Percentiles rank a stretch among this genome's conserved stretches.
phyloP scores from a whole-genome alignment of 2,888 invertebrate species.

The Lysandra coridon region DNA sequence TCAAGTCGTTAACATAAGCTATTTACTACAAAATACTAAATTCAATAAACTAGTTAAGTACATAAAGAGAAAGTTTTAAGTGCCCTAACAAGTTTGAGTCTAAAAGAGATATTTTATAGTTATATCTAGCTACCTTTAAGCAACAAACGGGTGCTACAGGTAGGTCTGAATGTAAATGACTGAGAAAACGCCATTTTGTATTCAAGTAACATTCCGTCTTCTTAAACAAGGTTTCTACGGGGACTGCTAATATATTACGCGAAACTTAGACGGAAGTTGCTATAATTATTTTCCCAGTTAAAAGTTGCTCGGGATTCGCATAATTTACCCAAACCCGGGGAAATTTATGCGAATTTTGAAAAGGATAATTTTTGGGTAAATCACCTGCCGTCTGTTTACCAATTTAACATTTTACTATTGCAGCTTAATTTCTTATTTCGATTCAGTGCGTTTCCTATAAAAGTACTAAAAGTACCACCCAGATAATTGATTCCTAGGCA shows the following conservation, averaged over 20 bases:
- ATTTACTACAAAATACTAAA: not conserved
- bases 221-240: conserved; percentile 27
- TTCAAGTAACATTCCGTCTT: conserved; percentile 35
- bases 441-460: no score
- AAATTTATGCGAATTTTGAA: conserved; percentile 2
- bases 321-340: not conserved
- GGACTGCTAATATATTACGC: conserved; percentile 19
- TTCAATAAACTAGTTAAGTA: not conserved
- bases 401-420: not conserved
- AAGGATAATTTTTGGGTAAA: conserved; percentile 13
- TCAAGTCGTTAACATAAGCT: not conserved
- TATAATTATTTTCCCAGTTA: conserved; percentile 8
- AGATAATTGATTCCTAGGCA: no score
- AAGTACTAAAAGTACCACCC: no score
- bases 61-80: not conserved
- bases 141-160: conserved; percentile 22
- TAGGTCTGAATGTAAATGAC: conserved; percentile 40
- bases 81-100: not conserved
- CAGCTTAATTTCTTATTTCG: not conserved
- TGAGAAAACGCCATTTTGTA: conserved; percentile 37
- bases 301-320: conserved; percentile 17
- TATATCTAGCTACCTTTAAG: conserved; percentile 19
- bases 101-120: not conserved
- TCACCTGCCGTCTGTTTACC: not conserved
- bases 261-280: conserved; percentile 20